These are phyloP conservation scores for Tetrax tetrax DNA, from an alignment of 2,113 vertebrate genomes.

Conservation along the genomic window DNA sequence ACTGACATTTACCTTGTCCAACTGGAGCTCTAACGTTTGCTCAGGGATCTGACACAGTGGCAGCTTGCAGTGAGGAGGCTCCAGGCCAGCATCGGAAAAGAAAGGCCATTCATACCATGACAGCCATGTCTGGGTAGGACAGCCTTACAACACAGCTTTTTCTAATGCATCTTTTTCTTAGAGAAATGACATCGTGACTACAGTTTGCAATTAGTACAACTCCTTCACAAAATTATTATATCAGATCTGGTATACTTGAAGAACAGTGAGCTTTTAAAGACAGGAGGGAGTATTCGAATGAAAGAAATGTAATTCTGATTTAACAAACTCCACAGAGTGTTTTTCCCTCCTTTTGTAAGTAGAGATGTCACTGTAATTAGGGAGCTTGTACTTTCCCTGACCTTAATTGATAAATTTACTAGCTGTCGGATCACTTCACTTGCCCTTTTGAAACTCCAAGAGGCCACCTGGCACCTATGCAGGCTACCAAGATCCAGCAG, in stretches of 20 bases:
- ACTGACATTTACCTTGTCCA: not conserved
- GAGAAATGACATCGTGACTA: not conserved
- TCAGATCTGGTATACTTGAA: not conserved
- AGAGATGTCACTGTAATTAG: not conserved
- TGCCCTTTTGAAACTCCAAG: not conserved
- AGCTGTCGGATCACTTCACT: not conserved
- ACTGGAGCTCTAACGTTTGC: not conserved
- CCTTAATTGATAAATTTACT: not conserved
- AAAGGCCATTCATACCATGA: not conserved
- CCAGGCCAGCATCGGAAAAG: not conserved
- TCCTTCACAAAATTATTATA: not conserved
- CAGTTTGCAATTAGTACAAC: not conserved
- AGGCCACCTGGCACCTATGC: slow-evolving; percentile 3
- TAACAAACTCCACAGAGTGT: not conserved
- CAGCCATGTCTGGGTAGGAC: not conserved
- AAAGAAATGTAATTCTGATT: not conserved
- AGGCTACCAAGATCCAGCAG: slow-evolving; percentile 21
- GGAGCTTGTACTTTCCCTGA: not conserved
- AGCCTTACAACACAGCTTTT: not conserved
- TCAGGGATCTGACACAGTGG: not conserved
- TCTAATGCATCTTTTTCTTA: not conserved
- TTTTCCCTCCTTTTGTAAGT: not conserved
- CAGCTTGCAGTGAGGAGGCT: not conserved
- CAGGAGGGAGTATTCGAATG: not conserved
- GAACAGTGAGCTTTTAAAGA: not conserved